phyloP scores from a whole-genome alignment of 2,113 vertebrate species.

The Mola mola region DNA sequence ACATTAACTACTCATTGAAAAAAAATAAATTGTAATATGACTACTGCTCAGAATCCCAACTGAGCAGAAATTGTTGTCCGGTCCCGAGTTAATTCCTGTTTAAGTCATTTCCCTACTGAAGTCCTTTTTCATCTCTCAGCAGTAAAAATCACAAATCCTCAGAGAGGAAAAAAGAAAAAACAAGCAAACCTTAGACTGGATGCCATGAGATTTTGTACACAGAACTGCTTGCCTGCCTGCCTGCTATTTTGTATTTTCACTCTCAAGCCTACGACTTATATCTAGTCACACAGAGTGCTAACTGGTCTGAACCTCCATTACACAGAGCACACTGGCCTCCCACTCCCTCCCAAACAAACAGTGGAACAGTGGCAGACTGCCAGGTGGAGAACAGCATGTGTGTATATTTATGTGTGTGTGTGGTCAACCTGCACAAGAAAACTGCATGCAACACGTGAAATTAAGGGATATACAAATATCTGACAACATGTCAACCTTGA shows the following conservation, averaged over 20 bases:
- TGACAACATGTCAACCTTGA: slow-evolving; percentile 26
- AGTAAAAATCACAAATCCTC: not conserved
- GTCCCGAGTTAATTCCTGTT: not conserved
- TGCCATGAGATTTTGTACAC: slow-evolving; percentile 14
- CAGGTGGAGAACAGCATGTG: slow-evolving; percentile 25
- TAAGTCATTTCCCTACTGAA: not conserved
- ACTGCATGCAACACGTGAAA: slow-evolving; percentile 24
- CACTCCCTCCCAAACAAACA: slow-evolving; percentile 50
- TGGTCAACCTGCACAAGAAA: slow-evolving; percentile 15
- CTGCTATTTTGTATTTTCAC: slow-evolving; percentile 65
- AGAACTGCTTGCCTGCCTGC: slow-evolving; percentile 13
- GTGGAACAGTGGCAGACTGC: slow-evolving; percentile 43
- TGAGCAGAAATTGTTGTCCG: no score
- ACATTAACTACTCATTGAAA: no score
- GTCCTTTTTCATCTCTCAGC: slow-evolving; percentile 1
- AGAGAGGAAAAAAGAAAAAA: slow-evolving; percentile 6
- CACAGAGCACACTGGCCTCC: slow-evolving; percentile 44
- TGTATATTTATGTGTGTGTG: not conserved
- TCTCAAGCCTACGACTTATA: slow-evolving; percentile 70
- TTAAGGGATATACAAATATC: slow-evolving; percentile 22
- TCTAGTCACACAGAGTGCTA: slow-evolving; percentile 32
- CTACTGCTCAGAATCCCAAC: no score
- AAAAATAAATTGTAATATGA: no score
- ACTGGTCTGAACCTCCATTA: slow-evolving; percentile 61
- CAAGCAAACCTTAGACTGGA: slow-evolving; percentile 8